These are phyloP conservation scores for Paraescarpia echinospica DNA, from an alignment of 1,140 invertebrate genomes.

Conservation along the genomic window DNA sequence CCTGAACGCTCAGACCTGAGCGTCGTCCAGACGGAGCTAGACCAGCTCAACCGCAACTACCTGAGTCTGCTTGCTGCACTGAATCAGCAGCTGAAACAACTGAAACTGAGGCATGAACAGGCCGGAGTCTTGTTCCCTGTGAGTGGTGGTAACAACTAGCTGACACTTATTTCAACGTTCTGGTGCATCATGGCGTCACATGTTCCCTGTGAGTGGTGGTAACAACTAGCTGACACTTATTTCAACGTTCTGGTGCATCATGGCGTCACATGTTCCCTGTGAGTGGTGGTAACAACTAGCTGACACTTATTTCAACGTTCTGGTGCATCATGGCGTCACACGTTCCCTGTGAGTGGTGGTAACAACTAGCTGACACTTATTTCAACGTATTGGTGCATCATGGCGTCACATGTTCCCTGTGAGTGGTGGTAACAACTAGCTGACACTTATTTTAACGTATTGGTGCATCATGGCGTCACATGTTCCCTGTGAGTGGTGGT, in stretches of 20 bases:
- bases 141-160: neutral
- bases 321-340: too few relatives aligned
- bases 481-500: neutral
- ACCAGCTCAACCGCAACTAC: constrained; percentile 65
- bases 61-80: constrained; percentile 50
- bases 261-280: constrained; percentile 14
- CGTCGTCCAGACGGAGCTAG: constrained; percentile 69
- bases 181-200: too few relatives aligned
- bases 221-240: neutral
- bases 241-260: too few relatives aligned
- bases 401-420: neutral
- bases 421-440: neutral
- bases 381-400: too few relatives aligned
- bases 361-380: neutral
- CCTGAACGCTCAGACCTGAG: constrained; percentile 4
- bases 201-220: neutral
- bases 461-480: too few relatives aligned
- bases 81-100: constrained; percentile 43
- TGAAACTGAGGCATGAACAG: constrained; percentile 36
- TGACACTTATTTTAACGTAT: too few relatives aligned
- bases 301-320: neutral
- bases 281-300: neutral
- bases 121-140: constrained; percentile 17
- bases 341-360: neutral
- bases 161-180: neutral